A percentile compares a stretch with the other conserved stretches of the same genome.
phyloP scores from a whole-genome alignment of 2,113 vertebrate genomes.

The Myotis davidii region DNA sequence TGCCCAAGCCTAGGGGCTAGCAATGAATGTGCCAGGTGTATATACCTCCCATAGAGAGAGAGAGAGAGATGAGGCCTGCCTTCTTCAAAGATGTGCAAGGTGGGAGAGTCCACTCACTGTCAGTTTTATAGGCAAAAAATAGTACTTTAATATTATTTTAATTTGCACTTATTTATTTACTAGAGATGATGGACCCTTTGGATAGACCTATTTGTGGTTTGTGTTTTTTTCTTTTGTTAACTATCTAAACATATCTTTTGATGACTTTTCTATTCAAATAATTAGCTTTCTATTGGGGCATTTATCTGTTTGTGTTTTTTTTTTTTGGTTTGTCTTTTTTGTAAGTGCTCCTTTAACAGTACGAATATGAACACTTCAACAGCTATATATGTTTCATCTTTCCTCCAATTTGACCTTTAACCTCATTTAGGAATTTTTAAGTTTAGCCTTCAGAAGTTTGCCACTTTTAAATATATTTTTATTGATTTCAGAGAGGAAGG shows the following conservation, averaged over 20 bases:
- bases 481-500: no score
- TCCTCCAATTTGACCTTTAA: not conserved
- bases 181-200: not conserved
- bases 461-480: not conserved
- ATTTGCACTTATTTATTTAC: slow-evolving; percentile 8
- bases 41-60: not conserved
- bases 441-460: not conserved
- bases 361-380: not conserved
- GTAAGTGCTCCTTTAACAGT: not conserved
- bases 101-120: not conserved
- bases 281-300: not conserved
- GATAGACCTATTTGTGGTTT: not conserved
- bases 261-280: not conserved
- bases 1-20: not conserved
- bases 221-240: not conserved
- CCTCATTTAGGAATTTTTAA: not conserved
- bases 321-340: not conserved
- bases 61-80: not conserved
- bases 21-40: not conserved
- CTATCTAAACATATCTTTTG: not conserved
- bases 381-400: not conserved
- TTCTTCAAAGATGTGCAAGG: not conserved
- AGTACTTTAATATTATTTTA: not conserved
- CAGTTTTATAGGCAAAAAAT: not conserved
- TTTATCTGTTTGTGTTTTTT: not conserved